Conservation (phyloP, 2,113 vertebrate genomes). For the Picathartes gymnocephalus region DNA sequence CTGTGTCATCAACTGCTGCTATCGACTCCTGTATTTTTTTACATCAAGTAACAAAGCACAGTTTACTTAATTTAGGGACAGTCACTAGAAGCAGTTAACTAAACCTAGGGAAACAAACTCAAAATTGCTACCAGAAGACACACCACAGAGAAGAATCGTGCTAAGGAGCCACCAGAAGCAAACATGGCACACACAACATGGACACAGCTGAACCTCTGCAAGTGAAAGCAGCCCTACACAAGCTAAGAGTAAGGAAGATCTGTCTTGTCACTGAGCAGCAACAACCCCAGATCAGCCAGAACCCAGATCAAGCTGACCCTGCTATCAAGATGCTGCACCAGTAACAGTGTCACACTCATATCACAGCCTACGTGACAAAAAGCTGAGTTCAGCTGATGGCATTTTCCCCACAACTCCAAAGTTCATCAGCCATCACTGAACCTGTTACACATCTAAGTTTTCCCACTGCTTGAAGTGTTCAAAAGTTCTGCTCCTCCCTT, state of each 20-base stretch:
- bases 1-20: conserved; percentile 75
- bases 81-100: conserved; percentile 66
- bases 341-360: accelerated
- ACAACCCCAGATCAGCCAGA: not conserved
- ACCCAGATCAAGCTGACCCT: not conserved
- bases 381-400: not conserved
- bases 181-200: not conserved
- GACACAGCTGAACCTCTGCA: not conserved
- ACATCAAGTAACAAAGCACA: conserved; percentile 75
- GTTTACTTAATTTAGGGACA: conserved; percentile 71
- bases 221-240: not conserved
- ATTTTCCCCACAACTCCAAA: not conserved
- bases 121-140: conserved; percentile 44
- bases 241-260: not conserved
- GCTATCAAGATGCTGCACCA: not conserved
- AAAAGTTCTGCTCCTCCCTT: not conserved
- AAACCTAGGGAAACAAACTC: conserved; percentile 61
- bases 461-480: conserved; percentile 22
- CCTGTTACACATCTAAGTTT: not conserved
- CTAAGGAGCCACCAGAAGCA: conserved; percentile 45
- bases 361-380: not conserved
- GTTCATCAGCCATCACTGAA: not conserved
- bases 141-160: conserved; percentile 52
- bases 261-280: not conserved
- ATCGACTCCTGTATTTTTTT: conserved; percentile 77